Conservation (phyloP, 2,113 vertebrate species). For the Leptodactylus fuscus region DNA sequence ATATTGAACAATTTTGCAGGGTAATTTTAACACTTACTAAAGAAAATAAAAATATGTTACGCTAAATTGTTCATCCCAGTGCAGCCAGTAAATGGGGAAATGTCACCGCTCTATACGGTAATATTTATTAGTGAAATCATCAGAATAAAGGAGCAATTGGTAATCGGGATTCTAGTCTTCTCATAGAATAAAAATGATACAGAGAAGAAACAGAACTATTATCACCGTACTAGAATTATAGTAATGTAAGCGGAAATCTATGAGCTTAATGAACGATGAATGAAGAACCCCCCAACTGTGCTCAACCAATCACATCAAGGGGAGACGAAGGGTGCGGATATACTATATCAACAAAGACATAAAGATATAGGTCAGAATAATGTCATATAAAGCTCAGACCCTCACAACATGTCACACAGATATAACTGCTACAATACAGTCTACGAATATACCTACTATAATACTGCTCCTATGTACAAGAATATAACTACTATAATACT, state of each 20-base stretch:
- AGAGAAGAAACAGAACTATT: not conserved
- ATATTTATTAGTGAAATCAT: constrained; percentile 12
- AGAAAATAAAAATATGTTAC: constrained; percentile 21
- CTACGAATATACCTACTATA: not conserved
- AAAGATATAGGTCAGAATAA: too few species aligned
- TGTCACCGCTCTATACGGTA: not conserved
- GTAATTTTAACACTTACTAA: constrained; percentile 30
- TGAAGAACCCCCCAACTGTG: too few species aligned
- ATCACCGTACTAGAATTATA: not conserved
- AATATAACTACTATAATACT: not conserved
- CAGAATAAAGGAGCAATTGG: not conserved
- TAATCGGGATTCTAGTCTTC: not conserved
- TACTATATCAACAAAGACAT: not conserved
- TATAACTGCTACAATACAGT: too few species aligned
- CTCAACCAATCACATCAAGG: not conserved
- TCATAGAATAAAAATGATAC: not conserved
- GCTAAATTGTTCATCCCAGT: constrained; percentile 2
- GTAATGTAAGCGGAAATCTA: not conserved
- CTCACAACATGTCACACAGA: too few species aligned
- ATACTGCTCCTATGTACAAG: not conserved
- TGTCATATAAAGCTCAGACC: too few species aligned
- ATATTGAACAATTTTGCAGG: constrained; percentile 1
- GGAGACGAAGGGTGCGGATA: too few species aligned
- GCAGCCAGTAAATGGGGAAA: constrained; percentile 8
- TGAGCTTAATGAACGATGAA: not conserved